Evolutionary conservation across 2,888 invertebrate genomes (phyloP).

Genomic region (Nemapogon koenigi): DNA sequence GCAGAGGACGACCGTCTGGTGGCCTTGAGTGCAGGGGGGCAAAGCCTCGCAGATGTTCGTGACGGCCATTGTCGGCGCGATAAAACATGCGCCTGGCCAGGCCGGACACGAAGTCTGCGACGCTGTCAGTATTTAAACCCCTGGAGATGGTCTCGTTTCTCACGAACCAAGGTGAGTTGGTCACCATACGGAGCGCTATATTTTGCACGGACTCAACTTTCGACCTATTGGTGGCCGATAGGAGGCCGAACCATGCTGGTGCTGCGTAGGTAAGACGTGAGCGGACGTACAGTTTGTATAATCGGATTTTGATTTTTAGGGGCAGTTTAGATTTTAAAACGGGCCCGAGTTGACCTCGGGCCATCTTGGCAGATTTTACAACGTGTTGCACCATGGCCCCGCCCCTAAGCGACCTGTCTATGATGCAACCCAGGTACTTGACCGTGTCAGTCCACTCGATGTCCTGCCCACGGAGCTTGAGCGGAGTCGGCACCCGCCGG

Average conservation of each 20-base stretch:
- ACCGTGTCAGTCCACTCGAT: no score
- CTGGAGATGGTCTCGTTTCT: slow-evolving; percentile 4
- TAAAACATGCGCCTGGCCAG: no score
- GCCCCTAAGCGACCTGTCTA: no score
- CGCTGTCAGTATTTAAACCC: slow-evolving; percentile 11
- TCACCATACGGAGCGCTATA: neutral
- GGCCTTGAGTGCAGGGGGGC: no score
- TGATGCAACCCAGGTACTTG: no score
- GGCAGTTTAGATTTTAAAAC: neutral
- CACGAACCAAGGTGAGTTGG: neutral
- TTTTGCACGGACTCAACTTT: neutral
- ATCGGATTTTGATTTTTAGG: neutral
- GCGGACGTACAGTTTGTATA: neutral
- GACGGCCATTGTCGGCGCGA: no score
- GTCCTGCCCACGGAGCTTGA: no score
- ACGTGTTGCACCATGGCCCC: neutral
- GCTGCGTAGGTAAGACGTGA: neutral
- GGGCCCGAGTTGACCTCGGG: neutral
- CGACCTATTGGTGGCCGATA: neutral
- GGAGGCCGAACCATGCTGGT: neutral
- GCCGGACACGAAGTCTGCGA: slow-evolving; percentile 9
- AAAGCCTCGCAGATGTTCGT: slow-evolving; percentile 4
- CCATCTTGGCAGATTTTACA: neutral
- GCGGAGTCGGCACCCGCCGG: no score
- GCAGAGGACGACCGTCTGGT: no score